phyloP scores from a whole-genome alignment of 2,888 invertebrate genomes.

The Drosophila nigricruria region DNA sequence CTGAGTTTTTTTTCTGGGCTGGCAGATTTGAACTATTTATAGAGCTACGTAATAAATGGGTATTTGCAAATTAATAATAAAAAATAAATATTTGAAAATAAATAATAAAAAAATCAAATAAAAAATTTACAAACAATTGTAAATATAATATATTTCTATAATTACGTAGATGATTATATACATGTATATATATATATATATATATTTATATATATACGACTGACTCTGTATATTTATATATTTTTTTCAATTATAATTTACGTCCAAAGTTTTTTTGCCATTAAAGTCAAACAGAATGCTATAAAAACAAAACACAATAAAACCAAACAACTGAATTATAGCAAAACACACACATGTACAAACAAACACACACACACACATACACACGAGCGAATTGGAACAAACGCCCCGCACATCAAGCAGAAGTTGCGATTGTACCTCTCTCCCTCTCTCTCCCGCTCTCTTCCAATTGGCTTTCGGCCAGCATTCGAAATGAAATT shows the following conservation, averaged over 20 bases:
- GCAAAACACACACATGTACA: slow-evolving; percentile 17
- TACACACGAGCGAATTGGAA: slow-evolving; percentile 18
- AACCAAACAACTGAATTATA: slow-evolving; percentile 42
- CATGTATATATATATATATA: not conserved
- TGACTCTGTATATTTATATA: slow-evolving; percentile 20
- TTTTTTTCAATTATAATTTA: slow-evolving; percentile 46
- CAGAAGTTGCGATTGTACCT: slow-evolving; percentile 37
- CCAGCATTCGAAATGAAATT: slow-evolving; percentile 61
- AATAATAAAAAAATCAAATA: slow-evolving; percentile 8
- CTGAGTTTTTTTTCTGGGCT: slow-evolving; percentile 33
- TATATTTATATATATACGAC: slow-evolving; percentile 18
- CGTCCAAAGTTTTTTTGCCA: slow-evolving; percentile 30
- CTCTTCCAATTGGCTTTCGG: slow-evolving; percentile 58
- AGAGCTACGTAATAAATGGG: slow-evolving; percentile 17
- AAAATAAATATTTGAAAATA: slow-evolving; percentile 11
- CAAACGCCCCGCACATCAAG: slow-evolving; percentile 61
- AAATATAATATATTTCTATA: slow-evolving; percentile 19
- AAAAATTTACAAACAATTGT: no score
- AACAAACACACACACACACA: slow-evolving; percentile 20
- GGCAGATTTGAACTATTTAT: slow-evolving; percentile 1
- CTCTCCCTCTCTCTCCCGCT: not conserved
- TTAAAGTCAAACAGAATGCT: slow-evolving; percentile 37
- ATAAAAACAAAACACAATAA: slow-evolving; percentile 40
- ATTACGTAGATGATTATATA: slow-evolving; percentile 5
- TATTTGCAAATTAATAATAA: slow-evolving; percentile 23